Percentiles rank a stretch among this genome's conserved stretches.
phyloP scores from a whole-genome alignment of 2,113 vertebrate genomes.

The Thomomys bottae region DNA sequence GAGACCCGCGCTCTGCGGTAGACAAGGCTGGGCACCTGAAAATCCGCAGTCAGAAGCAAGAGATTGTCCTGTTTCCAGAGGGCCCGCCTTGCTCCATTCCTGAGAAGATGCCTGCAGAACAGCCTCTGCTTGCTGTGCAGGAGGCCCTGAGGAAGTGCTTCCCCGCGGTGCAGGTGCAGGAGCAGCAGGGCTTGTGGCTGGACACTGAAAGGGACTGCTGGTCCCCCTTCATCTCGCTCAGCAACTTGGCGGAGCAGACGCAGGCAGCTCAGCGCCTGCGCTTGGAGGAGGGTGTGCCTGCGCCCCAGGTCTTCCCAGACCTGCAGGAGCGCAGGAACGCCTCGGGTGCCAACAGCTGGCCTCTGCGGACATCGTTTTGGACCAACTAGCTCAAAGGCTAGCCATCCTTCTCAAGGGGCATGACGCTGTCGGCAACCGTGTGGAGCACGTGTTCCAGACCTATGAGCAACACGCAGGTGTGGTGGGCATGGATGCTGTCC shows the following conservation, averaged over 20 bases:
- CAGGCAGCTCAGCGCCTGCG: conserved; percentile 83
- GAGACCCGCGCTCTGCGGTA: neutral
- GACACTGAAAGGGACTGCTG: conserved; percentile 81
- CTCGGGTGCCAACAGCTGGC: conserved; percentile 87
- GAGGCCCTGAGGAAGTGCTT: conserved; percentile 87
- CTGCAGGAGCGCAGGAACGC: conserved; percentile 85
- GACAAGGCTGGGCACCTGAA: no score
- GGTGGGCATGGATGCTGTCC: conserved; percentile 73
- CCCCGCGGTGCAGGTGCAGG: conserved; percentile 75
- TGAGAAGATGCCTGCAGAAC: conserved; percentile 59
- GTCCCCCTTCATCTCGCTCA: conserved; percentile 86
- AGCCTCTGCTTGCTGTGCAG: conserved; percentile 51
- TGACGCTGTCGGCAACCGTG: conserved; percentile 85
- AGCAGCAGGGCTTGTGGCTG: conserved; percentile 84
- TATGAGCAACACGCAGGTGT: conserved; percentile 83
- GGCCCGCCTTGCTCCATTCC: neutral
- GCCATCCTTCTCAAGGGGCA: conserved; percentile 85
- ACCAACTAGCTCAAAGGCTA: conserved; percentile 85
- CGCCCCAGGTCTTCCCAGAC: conserved; percentile 85
- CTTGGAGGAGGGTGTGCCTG: conserved; percentile 78
- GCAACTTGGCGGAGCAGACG: conserved; percentile 90
- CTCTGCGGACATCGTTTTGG: conserved; percentile 86
- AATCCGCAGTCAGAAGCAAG: neutral
- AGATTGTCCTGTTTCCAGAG: no score
- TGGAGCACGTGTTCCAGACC: conserved; percentile 81